phyloP scores from a whole-genome alignment of 2,797 vertebrate genomes.

The Chrysocyon brachyurus region DNA sequence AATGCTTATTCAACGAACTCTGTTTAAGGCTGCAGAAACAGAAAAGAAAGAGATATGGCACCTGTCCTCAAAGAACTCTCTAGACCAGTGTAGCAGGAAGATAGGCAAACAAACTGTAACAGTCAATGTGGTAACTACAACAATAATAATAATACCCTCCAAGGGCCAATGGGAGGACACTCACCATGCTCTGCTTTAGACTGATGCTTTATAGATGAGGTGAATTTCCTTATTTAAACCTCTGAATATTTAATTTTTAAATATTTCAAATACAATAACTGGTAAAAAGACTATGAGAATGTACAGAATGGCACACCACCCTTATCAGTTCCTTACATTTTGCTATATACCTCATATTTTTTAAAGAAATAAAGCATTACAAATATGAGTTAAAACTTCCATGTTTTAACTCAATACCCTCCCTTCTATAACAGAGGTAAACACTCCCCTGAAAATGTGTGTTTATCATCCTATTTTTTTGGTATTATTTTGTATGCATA shows the following conservation, averaged over 20 bases:
- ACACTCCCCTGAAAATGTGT: neutral
- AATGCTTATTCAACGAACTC: neutral
- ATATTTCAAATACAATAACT: neutral
- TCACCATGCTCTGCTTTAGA: neutral
- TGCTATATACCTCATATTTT: neutral
- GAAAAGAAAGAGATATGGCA: neutral
- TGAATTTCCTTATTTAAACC: neutral
- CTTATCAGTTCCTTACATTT: conserved; percentile 50
- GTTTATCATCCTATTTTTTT: neutral
- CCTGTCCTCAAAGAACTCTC: conserved; percentile 8
- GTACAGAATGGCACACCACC: neutral
- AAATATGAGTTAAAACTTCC: neutral
- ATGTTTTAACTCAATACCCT: neutral
- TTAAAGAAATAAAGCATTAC: conserved; percentile 12
- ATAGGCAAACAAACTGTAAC: neutral
- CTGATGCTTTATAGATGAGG: neutral
- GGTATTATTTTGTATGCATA: neutral
- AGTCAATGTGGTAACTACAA: neutral
- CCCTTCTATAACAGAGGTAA: conserved; percentile 3
- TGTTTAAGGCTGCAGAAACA: neutral
- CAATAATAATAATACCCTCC: neutral
- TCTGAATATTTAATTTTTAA: conserved; percentile 28
- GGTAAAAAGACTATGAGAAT: neutral
- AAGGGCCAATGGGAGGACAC: neutral
- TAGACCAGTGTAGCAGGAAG: neutral